Base-by-base conservation (phyloP, 1,140 invertebrate species). In the Drosophila takahashii region DNA sequence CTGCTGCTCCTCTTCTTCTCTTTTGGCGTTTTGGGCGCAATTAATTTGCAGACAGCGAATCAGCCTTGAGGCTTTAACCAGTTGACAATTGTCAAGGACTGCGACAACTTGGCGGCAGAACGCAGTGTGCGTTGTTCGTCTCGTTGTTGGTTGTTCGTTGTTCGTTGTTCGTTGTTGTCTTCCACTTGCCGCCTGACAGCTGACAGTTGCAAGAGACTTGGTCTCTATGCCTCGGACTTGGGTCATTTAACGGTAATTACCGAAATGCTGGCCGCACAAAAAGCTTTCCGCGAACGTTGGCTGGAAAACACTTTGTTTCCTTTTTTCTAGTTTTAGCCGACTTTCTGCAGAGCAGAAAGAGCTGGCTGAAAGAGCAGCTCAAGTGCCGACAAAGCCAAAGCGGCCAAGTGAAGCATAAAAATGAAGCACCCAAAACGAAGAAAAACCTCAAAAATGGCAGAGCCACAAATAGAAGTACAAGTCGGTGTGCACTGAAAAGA, bases 171-270 rank as follows among this genome's bases (percentile, higher is more conserved):
- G 51, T 62, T 65, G 42, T 37, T 56, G 44, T 39, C 32, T 69
- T 75, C 37, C 52, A 75, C 60, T 56, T 74, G 58, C 34, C 15
- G 42, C 41, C 51, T 81, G 73, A 81, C 79, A 77, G 58, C 64
- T 73, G 58, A 59, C 60, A 60, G 34, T 29, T 18, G 65, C 8
- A 15, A 51, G n/a, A 29, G 26, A 70, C 66, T 70, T 56, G 67
- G 66, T 69, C 34, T 51, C 39, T 42, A 22, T 18, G 37, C 32
- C 48, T 77, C 53, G 42, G 77, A 64, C 83, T 58, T 76, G 84
- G 83, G 83, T 87, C 79, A 89, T 87, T 87, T 87, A 89, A 89
- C 83, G 83, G 83, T 87, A 87, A 87, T 87, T 87, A 89, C 84
- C 61, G 65, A 77, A 77, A 75, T 62, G 39, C 45, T 54, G 52